phyloP scores from a whole-genome alignment of 23 tunicate genomes.

The Oikopleura vanhoeffeni region DNA sequence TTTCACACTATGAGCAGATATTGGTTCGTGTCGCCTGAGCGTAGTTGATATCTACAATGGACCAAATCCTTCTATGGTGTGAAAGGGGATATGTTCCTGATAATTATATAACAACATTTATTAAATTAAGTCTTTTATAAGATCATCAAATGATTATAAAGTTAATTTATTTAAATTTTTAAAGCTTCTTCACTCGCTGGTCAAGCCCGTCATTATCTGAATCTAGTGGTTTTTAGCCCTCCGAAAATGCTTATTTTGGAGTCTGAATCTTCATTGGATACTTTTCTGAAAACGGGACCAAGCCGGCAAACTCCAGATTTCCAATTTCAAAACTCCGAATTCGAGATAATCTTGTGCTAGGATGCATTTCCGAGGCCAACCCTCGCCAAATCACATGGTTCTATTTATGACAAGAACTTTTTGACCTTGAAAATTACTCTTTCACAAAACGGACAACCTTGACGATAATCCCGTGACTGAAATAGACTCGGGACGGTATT shows the following conservation, averaged over 20 bases:
- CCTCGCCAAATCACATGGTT: constrained; percentile 76
- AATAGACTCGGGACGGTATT: background rate
- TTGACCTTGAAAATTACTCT: background rate
- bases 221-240: background rate
- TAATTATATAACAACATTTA: too few species aligned
- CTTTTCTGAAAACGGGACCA: background rate
- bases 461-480: background rate
- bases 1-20: too few species aligned
- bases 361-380: constrained; percentile 64
- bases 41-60: too few species aligned
- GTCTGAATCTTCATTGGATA: background rate
- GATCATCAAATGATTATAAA: too few species aligned
- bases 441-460: too few species aligned
- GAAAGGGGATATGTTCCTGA: too few species aligned
- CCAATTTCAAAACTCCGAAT: background rate
- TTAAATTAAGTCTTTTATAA: too few species aligned
- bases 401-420: constrained; percentile 26
- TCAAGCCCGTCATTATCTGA: background rate
- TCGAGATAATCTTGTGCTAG: constrained; percentile 35
- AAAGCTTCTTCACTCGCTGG: constrained; percentile 73
- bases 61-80: too few species aligned
- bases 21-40: too few species aligned
- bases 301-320: background rate
- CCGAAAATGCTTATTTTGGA: background rate
- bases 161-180: too few species aligned